phyloP scores from a whole-genome alignment of 2,113 vertebrate species.

The Redunca redunca region DNA sequence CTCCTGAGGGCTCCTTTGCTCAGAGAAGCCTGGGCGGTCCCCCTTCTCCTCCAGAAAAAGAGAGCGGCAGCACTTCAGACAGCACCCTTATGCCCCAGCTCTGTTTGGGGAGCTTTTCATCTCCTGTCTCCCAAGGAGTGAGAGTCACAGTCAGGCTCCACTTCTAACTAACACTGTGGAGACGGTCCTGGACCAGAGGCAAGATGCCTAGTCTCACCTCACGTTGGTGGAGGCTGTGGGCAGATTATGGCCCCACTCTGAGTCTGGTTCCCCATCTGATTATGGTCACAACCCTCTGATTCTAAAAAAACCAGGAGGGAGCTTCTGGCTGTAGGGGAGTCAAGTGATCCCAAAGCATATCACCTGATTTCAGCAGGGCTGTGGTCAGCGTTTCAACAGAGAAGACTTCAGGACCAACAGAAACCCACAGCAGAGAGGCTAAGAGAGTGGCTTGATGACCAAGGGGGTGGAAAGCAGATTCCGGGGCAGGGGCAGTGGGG shows the following conservation, averaged over 20 bases:
- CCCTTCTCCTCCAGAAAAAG: not conserved
- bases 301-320: not conserved
- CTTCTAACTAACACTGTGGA: not conserved
- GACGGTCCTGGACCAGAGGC: accelerated
- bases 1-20: conserved; percentile 5
- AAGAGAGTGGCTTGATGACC: not conserved
- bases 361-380: not conserved
- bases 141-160: not conserved
- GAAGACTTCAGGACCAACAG: accelerated
- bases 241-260: not conserved
- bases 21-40: not conserved
- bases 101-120: not conserved
- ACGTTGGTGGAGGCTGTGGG: not conserved
- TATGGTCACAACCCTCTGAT: not conserved
- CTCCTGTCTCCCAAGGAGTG: not conserved
- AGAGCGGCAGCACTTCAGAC: not conserved
- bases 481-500: not conserved
- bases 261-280: not conserved
- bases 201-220: not conserved
- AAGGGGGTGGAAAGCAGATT: not conserved
- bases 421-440: not conserved
- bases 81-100: accelerated
- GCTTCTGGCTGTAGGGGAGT: not conserved
- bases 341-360: not conserved
- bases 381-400: not conserved